Evolutionary conservation across 1,140 invertebrate species (phyloP).

Genomic region (Cepaea nemoralis): DNA sequence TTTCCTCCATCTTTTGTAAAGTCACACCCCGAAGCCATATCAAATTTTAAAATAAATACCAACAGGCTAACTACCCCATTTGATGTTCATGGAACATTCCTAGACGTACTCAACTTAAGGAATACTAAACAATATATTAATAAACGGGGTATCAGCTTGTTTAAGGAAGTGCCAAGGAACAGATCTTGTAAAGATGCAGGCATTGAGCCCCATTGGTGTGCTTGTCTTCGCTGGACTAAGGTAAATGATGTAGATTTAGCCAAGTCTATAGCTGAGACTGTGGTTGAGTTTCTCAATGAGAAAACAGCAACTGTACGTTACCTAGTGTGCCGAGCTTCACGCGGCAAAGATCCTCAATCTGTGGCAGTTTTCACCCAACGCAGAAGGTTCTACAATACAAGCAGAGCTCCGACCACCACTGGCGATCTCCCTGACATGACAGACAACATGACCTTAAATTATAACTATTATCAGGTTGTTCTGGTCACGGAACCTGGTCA

Average conservation of each 20-base stretch:
- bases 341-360: constrained; percentile 16
- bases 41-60: constrained; percentile 80
- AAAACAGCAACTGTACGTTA: constrained; percentile 19
- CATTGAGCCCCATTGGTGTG: constrained; percentile 94
- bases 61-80: constrained; percentile 71
- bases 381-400: constrained; percentile 81
- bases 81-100: constrained; percentile 73
- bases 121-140: constrained; percentile 76
- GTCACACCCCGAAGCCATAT: constrained; percentile 77
- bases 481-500: constrained; percentile 81
- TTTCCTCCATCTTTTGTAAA: constrained; percentile 81
- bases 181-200: constrained; percentile 88
- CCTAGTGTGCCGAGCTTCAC: constrained; percentile 14
- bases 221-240: constrained; percentile 83
- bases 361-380: constrained; percentile 37
- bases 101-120: constrained; percentile 74
- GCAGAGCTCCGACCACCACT: constrained; percentile 82
- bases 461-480: constrained; percentile 73
- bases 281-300: constrained; percentile 40
- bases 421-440: constrained; percentile 84
- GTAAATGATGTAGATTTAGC: not conserved
- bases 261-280: constrained; percentile 24
- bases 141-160: constrained; percentile 79
- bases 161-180: constrained; percentile 75
- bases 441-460: constrained; percentile 69